Percentiles rank a stretch among this genome's conserved stretches.
These are phyloP conservation scores for Emys orbicularis DNA, from an alignment of 2,797 vertebrate genomes.

Conservation along the genomic window DNA sequence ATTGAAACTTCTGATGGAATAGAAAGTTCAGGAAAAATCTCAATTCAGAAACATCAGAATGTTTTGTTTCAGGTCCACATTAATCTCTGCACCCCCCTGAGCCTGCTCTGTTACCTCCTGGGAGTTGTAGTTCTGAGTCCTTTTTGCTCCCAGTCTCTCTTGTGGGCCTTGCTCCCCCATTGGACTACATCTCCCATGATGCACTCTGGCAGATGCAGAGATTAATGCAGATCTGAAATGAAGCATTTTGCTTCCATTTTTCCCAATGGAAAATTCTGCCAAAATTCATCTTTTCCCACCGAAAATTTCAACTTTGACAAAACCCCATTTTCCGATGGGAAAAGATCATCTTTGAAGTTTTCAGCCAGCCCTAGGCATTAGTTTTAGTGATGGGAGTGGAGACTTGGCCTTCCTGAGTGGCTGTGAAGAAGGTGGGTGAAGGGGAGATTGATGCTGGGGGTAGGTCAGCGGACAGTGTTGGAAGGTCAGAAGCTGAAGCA, in stretches of 20 bases:
- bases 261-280: neutral
- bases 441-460: neutral
- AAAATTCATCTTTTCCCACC: neutral
- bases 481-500: no score
- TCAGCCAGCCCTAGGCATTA: neutral
- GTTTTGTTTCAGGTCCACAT: no score
- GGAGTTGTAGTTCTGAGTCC: neutral
- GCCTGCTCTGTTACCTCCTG: neutral
- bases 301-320: neutral
- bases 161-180: neutral
- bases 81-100: neutral
- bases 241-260: neutral
- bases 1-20: no score
- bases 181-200: neutral
- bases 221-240: neutral
- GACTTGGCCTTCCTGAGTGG: neutral
- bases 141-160: neutral
- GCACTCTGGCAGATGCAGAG: neutral
- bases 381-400: neutral
- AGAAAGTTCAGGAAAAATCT: no score
- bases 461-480: neutral
- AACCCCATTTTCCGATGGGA: neutral
- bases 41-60: no score
- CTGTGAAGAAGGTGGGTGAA: neutral
- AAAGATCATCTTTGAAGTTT: neutral